A percentile compares a stretch with the other conserved stretches of the same genome.
Evolutionary conservation across 2,888 invertebrate genomes (phyloP).

Genomic region (Metallyticus violacea): DNA sequence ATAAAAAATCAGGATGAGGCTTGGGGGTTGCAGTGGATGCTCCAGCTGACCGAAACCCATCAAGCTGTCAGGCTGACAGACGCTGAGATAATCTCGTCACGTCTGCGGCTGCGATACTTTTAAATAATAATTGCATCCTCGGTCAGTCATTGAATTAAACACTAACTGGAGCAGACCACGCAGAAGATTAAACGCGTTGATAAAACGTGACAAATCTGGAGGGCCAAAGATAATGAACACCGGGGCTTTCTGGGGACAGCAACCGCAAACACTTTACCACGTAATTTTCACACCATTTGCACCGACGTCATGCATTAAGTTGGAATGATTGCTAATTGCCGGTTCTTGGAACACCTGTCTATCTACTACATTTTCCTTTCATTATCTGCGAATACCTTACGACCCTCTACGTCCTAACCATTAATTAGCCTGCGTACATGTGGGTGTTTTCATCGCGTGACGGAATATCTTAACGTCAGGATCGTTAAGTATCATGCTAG

Average conservation of each 20-base stretch:
- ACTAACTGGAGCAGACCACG: background rate
- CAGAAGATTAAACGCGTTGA: background rate
- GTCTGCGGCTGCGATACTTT: background rate
- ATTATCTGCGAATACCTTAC: background rate
- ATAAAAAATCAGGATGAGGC: background rate
- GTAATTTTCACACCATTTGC: background rate
- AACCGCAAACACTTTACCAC: background rate
- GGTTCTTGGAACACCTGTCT: background rate
- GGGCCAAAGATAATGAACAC: background rate
- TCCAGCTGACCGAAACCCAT: background rate
- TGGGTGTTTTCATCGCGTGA: background rate
- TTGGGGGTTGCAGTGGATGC: background rate
- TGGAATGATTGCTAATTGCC: background rate
- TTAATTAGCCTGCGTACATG: background rate
- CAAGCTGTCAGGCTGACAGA: background rate
- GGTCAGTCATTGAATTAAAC: background rate
- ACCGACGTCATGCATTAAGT: background rate
- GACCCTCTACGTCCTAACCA: background rate
- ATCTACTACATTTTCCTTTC: background rate
- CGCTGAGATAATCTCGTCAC: background rate
- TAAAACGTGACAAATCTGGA: background rate
- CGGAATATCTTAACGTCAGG: background rate
- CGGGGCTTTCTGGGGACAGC: background rate
- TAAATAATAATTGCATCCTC: background rate
- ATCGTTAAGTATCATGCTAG: background rate